These are phyloP conservation scores for Varroa destructor DNA, from an alignment of 1,140 invertebrate genomes.

Conservation along the genomic window DNA sequence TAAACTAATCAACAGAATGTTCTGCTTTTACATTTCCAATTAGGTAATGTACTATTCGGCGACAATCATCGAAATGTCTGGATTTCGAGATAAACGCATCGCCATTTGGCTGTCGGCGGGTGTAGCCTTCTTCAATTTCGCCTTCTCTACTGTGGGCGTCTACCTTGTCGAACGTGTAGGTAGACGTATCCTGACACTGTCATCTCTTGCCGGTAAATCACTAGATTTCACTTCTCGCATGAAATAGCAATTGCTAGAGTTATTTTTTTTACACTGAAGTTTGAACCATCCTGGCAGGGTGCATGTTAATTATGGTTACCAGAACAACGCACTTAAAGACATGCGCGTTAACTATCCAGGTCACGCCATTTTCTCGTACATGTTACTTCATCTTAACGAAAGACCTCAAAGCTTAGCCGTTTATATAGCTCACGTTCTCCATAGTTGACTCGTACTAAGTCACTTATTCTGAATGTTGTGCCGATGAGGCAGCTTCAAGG, in stretches of 20 bases:
- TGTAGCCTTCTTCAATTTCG: slow-evolving; percentile 47
- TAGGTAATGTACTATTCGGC: slow-evolving; percentile 48
- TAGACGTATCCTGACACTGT: slow-evolving; percentile 46
- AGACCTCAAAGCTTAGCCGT: no score
- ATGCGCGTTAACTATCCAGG: not conserved
- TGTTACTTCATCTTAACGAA: no score
- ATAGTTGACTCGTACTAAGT: no score
- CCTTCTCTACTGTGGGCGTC: slow-evolving; percentile 49
- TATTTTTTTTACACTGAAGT: slow-evolving; percentile 2
- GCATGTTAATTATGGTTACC: no score
- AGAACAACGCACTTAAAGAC: no score
- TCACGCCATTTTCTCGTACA: not conserved
- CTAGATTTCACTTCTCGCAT: not conserved
- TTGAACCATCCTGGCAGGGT: no score
- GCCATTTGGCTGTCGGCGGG: slow-evolving; percentile 52
- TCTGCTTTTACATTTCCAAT: slow-evolving; percentile 20
- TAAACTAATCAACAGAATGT: no score
- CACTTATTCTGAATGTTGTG: no score
- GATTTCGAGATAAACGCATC: slow-evolving; percentile 44
- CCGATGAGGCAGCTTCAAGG: no score
- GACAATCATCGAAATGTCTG: slow-evolving; percentile 52
- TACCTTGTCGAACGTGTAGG: slow-evolving; percentile 50
- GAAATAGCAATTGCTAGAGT: no score
- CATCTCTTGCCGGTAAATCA: slow-evolving; percentile 44
- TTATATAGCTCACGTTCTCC: no score